These are phyloP conservation scores for Tautogolabrus adspersus DNA, from an alignment of 2,113 vertebrate genomes.

Conservation along the genomic window DNA sequence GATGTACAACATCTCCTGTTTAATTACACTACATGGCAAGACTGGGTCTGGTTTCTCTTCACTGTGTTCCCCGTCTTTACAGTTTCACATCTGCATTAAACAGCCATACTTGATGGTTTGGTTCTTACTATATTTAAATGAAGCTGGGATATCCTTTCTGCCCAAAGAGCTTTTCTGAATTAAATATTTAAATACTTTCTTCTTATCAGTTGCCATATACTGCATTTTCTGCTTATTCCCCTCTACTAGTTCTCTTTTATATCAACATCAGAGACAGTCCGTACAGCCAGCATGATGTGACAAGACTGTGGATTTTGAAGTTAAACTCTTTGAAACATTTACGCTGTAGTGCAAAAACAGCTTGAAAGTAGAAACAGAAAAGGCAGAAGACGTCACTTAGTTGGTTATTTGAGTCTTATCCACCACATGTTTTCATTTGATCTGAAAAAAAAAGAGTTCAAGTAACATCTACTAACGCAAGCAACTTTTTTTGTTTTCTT, in stretches of 20 bases:
- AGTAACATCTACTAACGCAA: background rate
- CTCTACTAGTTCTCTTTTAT: slow-evolving; percentile 12
- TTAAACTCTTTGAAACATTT: background rate
- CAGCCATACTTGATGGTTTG: background rate
- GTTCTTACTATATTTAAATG: background rate
- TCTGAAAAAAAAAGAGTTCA: background rate
- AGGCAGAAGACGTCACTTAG: slow-evolving; percentile 5
- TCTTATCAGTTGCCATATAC: background rate
- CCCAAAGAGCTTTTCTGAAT: background rate
- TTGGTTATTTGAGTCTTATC: background rate
- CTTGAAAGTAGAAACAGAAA: slow-evolving; percentile 5
- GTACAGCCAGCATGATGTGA: slow-evolving; percentile 8
- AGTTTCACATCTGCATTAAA: slow-evolving; percentile 10
- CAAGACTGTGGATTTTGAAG: slow-evolving; percentile 2
- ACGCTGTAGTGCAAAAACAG: background rate
- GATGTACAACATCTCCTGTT: background rate
- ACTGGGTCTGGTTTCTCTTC: background rate
- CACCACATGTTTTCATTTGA: background rate
- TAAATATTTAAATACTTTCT: background rate
- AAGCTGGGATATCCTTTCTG: background rate
- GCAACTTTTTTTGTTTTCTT: background rate
- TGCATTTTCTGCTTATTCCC: slow-evolving; percentile 1
- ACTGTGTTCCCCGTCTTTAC: background rate
- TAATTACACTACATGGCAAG: slow-evolving; percentile 1
- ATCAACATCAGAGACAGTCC: slow-evolving; percentile 15